A percentile compares a stretch with the other conserved stretches of the same genome.
These are phyloP conservation scores for Petromus typicus DNA, from an alignment of 2,113 vertebrate species.

Conservation along the genomic window DNA sequence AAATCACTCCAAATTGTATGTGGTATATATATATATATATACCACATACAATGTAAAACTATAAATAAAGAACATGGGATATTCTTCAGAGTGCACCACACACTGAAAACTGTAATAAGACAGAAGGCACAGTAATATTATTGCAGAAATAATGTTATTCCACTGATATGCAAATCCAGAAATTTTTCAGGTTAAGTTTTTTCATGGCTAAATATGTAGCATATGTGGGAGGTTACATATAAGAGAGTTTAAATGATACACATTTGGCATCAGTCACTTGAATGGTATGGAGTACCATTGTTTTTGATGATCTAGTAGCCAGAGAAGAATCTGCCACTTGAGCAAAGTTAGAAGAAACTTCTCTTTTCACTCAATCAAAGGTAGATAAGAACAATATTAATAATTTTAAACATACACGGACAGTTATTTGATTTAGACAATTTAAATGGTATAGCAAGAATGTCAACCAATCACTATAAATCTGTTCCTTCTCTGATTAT, in stretches of 20 bases:
- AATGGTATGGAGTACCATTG: neutral
- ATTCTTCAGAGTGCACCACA: neutral
- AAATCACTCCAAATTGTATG: neutral
- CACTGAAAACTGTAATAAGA: neutral
- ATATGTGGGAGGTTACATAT: neutral
- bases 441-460: constrained; percentile 6
- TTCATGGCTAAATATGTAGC: neutral
- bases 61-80: neutral
- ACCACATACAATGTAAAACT: neutral
- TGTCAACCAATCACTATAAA: neutral
- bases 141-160: neutral
- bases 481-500: neutral
- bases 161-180: neutral
- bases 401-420: neutral
- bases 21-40: neutral
- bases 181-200: neutral
- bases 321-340: neutral
- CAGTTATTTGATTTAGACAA: constrained; percentile 16
- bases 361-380: neutral
- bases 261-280: neutral
- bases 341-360: neutral
- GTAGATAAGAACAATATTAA: constrained; percentile 1
- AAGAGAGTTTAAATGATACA: neutral
- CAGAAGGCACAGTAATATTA: neutral
- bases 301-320: constrained; percentile 1